Evolutionary conservation across 2,113 vertebrate species (phyloP).

Genomic region (Oncorhynchus kisutch): DNA sequence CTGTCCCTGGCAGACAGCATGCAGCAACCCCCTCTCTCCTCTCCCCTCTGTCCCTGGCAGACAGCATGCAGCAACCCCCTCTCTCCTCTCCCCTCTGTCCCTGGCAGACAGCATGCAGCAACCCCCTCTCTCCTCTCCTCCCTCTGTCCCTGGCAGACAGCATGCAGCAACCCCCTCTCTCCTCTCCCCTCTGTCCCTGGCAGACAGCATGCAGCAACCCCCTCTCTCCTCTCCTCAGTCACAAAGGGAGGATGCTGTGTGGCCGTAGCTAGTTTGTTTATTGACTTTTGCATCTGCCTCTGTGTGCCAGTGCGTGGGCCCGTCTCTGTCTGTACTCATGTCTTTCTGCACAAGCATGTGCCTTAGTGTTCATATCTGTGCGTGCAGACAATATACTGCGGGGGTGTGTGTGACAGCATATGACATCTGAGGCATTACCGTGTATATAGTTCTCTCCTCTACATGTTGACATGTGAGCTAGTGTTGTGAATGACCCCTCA

Average conservation of each 20-base stretch:
- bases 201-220: too few relatives aligned
- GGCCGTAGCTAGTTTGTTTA: conserved; percentile 23
- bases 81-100: too few relatives aligned
- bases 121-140: too few relatives aligned
- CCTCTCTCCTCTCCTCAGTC: too few relatives aligned
- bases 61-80: too few relatives aligned
- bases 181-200: too few relatives aligned
- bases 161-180: too few relatives aligned
- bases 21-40: too few relatives aligned
- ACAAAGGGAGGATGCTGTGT: conserved; percentile 32
- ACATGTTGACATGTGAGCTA: conserved; percentile 61
- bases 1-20: too few relatives aligned
- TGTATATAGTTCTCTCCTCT: conserved; percentile 39
- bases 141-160: too few relatives aligned
- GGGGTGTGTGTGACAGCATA: background rate
- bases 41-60: too few relatives aligned
- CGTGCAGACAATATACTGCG: background rate
- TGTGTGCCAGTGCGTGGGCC: background rate
- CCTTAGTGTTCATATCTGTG: conserved; percentile 23
- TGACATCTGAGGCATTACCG: conserved; percentile 40
- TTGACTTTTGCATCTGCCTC: conserved; percentile 36
- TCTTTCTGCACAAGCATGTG: conserved; percentile 61
- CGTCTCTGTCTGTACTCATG: background rate
- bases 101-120: too few relatives aligned
- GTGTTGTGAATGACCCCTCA: conserved; percentile 73